phyloP scores from a whole-genome alignment of 2,888 invertebrate species.

The Scrobipalpa atriplicella region DNA sequence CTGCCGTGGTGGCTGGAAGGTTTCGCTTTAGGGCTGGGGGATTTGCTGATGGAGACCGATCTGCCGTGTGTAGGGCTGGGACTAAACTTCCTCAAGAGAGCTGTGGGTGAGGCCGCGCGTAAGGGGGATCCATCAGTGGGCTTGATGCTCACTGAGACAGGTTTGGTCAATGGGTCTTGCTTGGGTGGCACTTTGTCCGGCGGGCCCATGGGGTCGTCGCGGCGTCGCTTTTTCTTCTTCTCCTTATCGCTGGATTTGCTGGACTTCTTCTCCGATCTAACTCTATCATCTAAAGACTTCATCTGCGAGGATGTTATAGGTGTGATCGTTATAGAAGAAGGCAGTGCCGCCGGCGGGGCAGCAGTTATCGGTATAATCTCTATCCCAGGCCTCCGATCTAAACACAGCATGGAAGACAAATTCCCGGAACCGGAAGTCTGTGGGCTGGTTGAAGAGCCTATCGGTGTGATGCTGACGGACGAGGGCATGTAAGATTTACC shows the following conservation, averaged over 20 bases:
- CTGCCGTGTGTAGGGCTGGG: conserved; percentile 88
- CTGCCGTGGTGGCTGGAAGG: conserved; percentile 84
- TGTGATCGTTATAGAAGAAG: conserved; percentile 94
- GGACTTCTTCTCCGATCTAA: conserved; percentile 74
- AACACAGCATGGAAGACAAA: conserved; percentile 84
- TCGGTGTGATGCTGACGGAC: conserved; percentile 79
- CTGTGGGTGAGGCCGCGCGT: conserved; percentile 86
- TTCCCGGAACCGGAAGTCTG: conserved; percentile 84
- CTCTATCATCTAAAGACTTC: conserved; percentile 73
- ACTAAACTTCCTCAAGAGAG: conserved; percentile 86
- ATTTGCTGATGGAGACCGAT: conserved; percentile 85
- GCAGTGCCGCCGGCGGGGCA: conserved; percentile 84
- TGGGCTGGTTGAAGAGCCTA: conserved; percentile 79
- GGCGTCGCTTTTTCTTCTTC: conserved; percentile 89
- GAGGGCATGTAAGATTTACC: conserved; percentile 79
- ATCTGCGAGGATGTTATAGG: conserved; percentile 86
- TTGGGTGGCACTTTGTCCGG: conserved; percentile 91
- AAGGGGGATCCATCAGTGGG: conserved; percentile 84
- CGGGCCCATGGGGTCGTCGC: conserved; percentile 91
- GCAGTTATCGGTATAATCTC: conserved; percentile 92
- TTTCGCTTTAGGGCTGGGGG: conserved; percentile 61
- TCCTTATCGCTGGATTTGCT: conserved; percentile 79
- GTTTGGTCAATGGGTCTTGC: conserved; percentile 87
- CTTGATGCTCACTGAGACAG: conserved; percentile 89
- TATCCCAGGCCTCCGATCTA: conserved; percentile 89